A percentile compares a stretch with the other conserved stretches of the same genome.
These are phyloP conservation scores for Ennomos fuscantarius DNA, from an alignment of 2,888 invertebrate genomes.

Conservation along the genomic window DNA sequence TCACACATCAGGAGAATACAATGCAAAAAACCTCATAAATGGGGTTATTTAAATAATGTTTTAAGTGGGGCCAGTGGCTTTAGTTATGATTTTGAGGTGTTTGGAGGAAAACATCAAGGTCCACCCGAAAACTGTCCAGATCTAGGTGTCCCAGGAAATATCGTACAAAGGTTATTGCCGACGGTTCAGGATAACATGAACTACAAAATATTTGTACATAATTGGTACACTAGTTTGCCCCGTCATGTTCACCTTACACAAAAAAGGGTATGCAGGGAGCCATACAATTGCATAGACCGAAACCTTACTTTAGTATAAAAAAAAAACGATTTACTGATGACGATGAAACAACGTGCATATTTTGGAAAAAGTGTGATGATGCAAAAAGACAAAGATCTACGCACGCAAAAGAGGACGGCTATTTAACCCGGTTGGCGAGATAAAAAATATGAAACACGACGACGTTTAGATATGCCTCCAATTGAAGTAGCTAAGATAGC, in stretches of 20 bases:
- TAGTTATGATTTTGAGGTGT: conserved; percentile 44
- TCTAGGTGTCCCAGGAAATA: conserved; percentile 31
- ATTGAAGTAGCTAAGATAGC: no score
- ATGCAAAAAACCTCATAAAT: conserved; percentile 44
- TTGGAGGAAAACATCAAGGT: conserved; percentile 32
- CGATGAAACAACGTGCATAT: no score
- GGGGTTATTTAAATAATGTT: conserved; percentile 43
- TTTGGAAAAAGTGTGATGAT: no score
- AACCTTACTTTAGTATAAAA: no score
- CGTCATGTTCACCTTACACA: conserved; percentile 5
- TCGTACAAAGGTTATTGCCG: conserved; percentile 31
- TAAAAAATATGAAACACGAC: no score
- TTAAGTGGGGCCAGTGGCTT: conserved; percentile 42
- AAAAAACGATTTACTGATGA: no score
- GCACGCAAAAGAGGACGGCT: no score
- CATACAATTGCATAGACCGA: no score
- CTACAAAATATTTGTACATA: conserved; percentile 38
- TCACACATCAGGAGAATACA: conserved; percentile 24
- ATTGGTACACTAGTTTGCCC: conserved; percentile 37
- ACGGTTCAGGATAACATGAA: conserved; percentile 35
- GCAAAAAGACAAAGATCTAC: no score
- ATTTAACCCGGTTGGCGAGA: no score
- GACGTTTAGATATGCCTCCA: no score
- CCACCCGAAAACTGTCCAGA: conserved; percentile 10
- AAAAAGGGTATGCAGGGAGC: no score